Percentiles rank a stretch among this genome's conserved stretches.
phyloP scores from a whole-genome alignment of 2,113 vertebrate species.

The Sylvicapra grimmia region DNA sequence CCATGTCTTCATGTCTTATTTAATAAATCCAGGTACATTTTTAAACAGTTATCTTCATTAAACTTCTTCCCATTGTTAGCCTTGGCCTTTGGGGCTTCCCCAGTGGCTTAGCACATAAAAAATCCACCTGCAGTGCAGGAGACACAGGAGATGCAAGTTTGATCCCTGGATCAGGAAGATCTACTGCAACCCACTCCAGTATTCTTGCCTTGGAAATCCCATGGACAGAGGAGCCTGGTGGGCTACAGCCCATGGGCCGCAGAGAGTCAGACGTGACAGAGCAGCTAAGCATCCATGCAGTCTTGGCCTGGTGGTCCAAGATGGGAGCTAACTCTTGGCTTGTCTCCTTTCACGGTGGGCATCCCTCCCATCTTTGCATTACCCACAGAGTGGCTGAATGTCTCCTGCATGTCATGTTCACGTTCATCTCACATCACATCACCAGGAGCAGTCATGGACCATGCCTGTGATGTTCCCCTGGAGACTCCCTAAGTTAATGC shows the following conservation, averaged over 20 bases:
- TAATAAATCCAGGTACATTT: not conserved
- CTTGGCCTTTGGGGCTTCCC: not conserved
- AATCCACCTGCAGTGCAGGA: not conserved
- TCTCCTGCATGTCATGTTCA: not conserved
- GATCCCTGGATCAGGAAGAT: not conserved
- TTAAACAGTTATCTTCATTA: not conserved
- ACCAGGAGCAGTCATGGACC: not conserved
- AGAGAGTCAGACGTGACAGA: not conserved
- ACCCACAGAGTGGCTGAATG: not conserved
- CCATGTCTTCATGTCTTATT: not conserved
- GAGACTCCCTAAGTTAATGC: not conserved
- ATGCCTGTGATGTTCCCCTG: not conserved
- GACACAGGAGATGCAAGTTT: not conserved
- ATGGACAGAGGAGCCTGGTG: not conserved
- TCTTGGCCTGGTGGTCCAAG: not conserved
- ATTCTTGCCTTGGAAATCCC: not conserved
- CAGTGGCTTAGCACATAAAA: not conserved
- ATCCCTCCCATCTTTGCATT: not conserved
- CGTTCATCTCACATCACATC: not conserved
- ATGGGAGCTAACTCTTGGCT: not conserved
- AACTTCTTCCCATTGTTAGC: not conserved
- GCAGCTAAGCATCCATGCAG: not conserved
- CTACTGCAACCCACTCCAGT: not conserved
- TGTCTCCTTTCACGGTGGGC: rapidly evolving
- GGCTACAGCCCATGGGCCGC: not conserved